Base-by-base conservation (phyloP, 2,797 vertebrate species). In the Anguilla marmorata region DNA sequence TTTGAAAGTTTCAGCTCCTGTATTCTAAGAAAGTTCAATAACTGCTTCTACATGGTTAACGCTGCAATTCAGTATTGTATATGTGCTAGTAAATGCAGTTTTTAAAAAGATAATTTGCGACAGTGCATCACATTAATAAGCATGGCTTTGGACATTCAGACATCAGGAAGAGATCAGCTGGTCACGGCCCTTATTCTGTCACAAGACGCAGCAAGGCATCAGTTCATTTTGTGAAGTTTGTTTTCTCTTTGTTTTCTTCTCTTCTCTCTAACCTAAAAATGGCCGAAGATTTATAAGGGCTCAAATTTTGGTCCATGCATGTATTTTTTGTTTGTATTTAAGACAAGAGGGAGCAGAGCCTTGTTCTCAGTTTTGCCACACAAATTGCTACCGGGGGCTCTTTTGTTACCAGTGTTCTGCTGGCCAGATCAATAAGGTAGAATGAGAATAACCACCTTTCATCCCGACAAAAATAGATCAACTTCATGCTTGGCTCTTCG, bases 381-480 rank as follows among this genome's bases (percentile, higher is more conserved):
- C 12, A 33, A 27, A 69, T 37, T 33, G 69, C 33, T 79, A 33
- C 33, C 1, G 37, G 74, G 74, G 27, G 33, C 14, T 19, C 33
- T 79, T 41, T 79, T 74, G 27, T 45, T 41, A 2, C 37, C 74
- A 79, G 74, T 79, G 74, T 79, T 79, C 37, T 41, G 74, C 37
- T 79, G 37, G 74, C 74, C 74, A 41, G 74, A 79, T 79, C 33
- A 79, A 79, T 41, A 79, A 16, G 37, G 14, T 79, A 79, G 74
- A 79, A 79, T 79, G 19, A 79, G 16, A 79, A 41, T 45, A 79
- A 14, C 37, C 37, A 45, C 74, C 74, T 37, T 79, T 37, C 69
- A 74, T 74, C 33, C 37, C 7, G 30, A 76, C 30, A 37, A 80
- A 80, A 80, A 80, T 80, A 80, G 37, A 80, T 37, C 16, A 24